Evolutionary conservation across 2,888 invertebrate genomes (phyloP), one percentile per base, ranked within the genome.

Genomic region (Ophonus ardosiacus): DNA sequence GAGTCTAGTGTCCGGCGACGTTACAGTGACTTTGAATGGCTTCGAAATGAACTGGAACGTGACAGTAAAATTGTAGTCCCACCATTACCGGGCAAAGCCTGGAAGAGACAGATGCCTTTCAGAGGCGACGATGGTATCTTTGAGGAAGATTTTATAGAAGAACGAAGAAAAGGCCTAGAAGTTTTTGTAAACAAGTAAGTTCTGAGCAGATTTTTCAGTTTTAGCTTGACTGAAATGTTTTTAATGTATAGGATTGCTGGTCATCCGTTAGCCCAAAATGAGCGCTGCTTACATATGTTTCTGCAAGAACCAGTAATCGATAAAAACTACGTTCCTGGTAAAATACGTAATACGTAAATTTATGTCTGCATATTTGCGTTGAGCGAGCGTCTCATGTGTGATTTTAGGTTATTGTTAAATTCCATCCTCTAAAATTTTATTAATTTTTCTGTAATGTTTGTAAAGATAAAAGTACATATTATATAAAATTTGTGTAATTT

Each of bases 11-110:
- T 99, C 4, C 94, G 99, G 89, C 94, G 98, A 90, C 95, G 99
- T 91, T 99, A 99, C 93, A 99, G 99, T 92, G 99, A 99, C 92
- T 99, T 99, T 92, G 99, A 99, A 93, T 99, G 99, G 99, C 93
- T 99, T 87, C 95, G 99, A 92, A 98, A 97, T 91, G 99, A 99
- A 93, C 92, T 99, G 90, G 99, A 99, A 93, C 94, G 99, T 91
- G 99, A 99, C 91, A 99, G 99, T 92, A 99, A 99, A 98, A 99
- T 99, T 92, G 99, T 99, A 82, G 99, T 99, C 59, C 99, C 99
- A 86, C 96, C 98, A 56, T 93, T 99, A 89, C 99, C 99, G 2
- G 98, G 99, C 17, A 99, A 99, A 93, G 99, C 99, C 7, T 96
- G 98, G 95, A 99, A 99, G 92, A 94, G 99, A 90, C 99, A 99